Evolutionary conservation across 2,113 vertebrate species (phyloP).

Genomic region (Hemibagrus wyckioides): DNA sequence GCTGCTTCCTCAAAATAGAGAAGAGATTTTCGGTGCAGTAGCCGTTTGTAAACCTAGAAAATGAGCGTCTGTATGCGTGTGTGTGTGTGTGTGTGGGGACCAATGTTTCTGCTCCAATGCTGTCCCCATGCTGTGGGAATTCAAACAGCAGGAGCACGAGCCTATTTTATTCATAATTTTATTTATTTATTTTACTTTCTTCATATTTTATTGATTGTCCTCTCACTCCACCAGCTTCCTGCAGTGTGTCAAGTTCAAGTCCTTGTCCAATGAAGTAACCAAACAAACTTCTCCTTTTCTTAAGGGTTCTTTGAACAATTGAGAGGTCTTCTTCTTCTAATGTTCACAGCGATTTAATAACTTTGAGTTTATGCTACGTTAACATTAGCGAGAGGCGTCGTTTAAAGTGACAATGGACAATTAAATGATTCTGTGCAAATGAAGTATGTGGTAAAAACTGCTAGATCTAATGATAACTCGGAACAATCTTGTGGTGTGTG

Average conservation of each 20-base stretch:
- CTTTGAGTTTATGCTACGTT: background rate
- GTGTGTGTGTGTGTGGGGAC: constrained; percentile 36
- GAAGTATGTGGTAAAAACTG: background rate
- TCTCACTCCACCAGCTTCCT: background rate
- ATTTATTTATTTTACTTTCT: constrained; percentile 17
- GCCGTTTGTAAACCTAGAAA: constrained; percentile 7
- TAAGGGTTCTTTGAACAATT: background rate
- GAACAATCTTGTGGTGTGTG: background rate
- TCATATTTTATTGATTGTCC: constrained; percentile 1
- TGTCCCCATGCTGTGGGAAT: constrained; percentile 50
- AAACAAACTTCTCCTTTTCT: background rate
- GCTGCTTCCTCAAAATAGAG: constrained; percentile 14
- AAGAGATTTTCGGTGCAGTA: constrained; percentile 10
- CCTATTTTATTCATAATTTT: constrained; percentile 20
- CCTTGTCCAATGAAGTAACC: background rate
- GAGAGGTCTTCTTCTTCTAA: background rate
- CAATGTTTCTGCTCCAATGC: constrained; percentile 37
- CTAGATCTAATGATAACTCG: background rate
- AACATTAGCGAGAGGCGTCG: background rate
- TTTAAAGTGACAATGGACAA: background rate
- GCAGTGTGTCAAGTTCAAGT: background rate
- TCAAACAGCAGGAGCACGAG: constrained; percentile 39
- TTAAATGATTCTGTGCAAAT: background rate
- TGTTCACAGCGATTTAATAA: background rate
- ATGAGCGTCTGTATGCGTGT: constrained; percentile 22